Percentiles rank a stretch among this genome's conserved stretches.
phyloP scores from a whole-genome alignment of 2,113 vertebrate species.

The Cacatua alba region DNA sequence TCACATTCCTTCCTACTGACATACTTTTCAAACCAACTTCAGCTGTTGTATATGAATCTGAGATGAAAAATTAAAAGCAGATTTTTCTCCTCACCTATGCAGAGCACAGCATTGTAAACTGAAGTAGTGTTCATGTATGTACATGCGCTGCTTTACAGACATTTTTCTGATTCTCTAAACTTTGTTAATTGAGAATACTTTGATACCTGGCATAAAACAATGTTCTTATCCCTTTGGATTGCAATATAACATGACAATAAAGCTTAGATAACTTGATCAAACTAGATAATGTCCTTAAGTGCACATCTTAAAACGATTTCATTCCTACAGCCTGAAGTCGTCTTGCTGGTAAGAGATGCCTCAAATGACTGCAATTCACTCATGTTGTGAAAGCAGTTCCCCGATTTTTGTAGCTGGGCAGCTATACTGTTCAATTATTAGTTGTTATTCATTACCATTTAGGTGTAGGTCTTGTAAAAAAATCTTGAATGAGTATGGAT shows the following conservation, averaged over 20 bases:
- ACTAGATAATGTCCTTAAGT: not conserved
- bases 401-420: not conserved
- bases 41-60: not conserved
- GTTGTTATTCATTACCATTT: not conserved
- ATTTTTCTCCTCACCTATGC: not conserved
- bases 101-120: not conserved
- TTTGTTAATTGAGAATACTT: not conserved
- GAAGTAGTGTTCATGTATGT: not conserved
- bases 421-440: not conserved
- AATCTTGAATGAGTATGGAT: not conserved
- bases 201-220: not conserved
- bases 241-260: not conserved
- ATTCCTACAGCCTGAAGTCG: not conserved
- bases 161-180: not conserved
- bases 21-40: not conserved
- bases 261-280: not conserved
- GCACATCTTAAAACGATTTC: not conserved
- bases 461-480: not conserved
- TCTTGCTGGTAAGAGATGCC: not conserved
- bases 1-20: not conserved
- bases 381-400: not conserved
- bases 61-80: not conserved
- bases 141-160: not conserved
- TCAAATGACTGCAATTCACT: not conserved
- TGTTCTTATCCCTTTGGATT: not conserved